Evolutionary conservation across 2,888 invertebrate genomes (phyloP), one percentile per base, ranked within the genome.

Genomic region (Synanthedon formicaeformis): DNA sequence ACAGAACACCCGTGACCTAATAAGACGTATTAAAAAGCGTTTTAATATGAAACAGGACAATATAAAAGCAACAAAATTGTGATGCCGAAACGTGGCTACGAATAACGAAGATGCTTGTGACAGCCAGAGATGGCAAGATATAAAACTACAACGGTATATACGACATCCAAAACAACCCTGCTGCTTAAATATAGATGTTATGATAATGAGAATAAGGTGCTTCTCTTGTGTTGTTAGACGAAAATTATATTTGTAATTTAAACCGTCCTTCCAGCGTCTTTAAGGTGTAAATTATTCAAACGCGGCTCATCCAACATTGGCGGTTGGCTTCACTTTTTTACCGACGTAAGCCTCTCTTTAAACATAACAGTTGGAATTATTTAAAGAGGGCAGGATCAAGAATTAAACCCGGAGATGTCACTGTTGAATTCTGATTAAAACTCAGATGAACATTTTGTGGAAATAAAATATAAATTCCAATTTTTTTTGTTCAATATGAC

Each of bases 251-350:
- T 45, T 45, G 45, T 45, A 45, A 66, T 55, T 64, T 66, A 68
- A 68, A 65, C 62, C 65, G 68, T 66, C 67, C 70, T 74, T 73
- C 71, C 66, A 64, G 73, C 73, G 77, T 77, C 78, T 81, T 78
- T 78, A 34, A 80, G 78, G 80, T 81, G 83, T 84, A 82, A 84
- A 85, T 84, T 81, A 85, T 85, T 84, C 80, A 85, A 77, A 79
- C 69, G 64, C 67, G 68, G 75, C 72, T 81, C 79, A 78, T 80
- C 80, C 73, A 59, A 67, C 63, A 69, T 73, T 69, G 75, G 74
- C 69, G 61, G 66, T 67, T 71, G 74, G 75, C 72, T 68, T 73
- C 69, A 67, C 72, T 68, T 75, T 79, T 79, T 82, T 81, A 74
- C 78, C 70, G 68, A 66, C 71, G 66, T 73, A 73, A 77, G 75